Evolutionary conservation across 2,113 vertebrate genomes (phyloP).

Genomic region (Pluvialis apricaria): DNA sequence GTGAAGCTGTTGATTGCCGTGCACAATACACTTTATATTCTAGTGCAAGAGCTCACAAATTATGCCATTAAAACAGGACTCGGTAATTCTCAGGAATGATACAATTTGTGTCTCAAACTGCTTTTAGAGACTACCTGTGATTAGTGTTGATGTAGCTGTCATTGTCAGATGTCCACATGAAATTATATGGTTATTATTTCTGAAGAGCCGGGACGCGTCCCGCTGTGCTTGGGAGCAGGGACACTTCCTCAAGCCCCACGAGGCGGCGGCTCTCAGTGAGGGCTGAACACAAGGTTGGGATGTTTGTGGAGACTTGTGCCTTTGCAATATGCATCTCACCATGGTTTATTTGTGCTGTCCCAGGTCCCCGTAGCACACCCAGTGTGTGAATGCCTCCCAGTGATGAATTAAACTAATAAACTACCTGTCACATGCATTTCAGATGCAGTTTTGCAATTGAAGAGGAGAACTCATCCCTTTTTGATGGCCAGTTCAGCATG

Average conservation of each 20-base stretch:
- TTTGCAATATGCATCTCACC: neutral
- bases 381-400: neutral
- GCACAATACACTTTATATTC: neutral
- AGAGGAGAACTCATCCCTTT: neutral
- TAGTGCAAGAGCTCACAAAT: neutral
- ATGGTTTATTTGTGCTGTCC: neutral
- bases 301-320: neutral
- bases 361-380: neutral
- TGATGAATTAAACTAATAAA: neutral
- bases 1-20: neutral
- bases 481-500: neutral
- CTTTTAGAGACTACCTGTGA: neutral
- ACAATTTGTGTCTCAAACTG: neutral
- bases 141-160: neutral
- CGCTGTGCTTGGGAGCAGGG: accelerated
- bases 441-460: neutral
- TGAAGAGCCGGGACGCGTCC: neutral
- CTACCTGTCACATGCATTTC: neutral
- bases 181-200: neutral
- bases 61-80: neutral
- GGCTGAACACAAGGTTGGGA: neutral
- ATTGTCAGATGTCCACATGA: neutral
- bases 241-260: accelerated
- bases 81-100: neutral
- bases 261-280: accelerated